A percentile compares a stretch with the other conserved stretches of the same genome.
Conservation (phyloP, 2,113 vertebrate species). For the Antechinus stuartii region DNA sequence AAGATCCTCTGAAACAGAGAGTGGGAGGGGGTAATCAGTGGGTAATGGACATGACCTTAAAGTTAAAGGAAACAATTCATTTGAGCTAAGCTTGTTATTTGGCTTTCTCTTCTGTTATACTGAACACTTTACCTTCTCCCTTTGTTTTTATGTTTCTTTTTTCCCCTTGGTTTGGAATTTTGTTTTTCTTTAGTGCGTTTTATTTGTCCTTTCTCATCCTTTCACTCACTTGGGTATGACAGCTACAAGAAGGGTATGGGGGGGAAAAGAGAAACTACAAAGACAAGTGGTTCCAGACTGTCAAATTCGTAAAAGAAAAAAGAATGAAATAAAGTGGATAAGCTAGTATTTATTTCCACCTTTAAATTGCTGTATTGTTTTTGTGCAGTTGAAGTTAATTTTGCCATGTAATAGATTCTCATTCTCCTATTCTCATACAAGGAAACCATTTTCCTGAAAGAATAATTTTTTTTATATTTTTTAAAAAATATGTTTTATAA, state of each 20-base stretch:
- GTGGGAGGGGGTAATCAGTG: background rate
- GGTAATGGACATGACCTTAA: background rate
- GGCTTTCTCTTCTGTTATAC: conserved; percentile 20
- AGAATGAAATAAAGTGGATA: background rate
- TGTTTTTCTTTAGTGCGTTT: conserved; percentile 22
- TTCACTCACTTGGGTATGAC: conserved; percentile 32
- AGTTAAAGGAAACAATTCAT: conserved; percentile 23
- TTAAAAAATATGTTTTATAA: background rate
- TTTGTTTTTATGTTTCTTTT: conserved; percentile 34
- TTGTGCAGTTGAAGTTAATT: conserved; percentile 9
- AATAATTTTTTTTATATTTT: background rate
- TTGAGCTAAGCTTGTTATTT: conserved; percentile 8
- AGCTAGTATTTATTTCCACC: background rate
- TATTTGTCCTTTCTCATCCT: conserved; percentile 7
- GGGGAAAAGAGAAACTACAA: background rate
- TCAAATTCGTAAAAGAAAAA: background rate
- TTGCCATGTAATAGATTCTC: background rate
- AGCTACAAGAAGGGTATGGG: background rate
- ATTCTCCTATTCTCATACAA: background rate
- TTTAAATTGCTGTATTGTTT: background rate
- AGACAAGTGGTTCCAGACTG: conserved; percentile 9
- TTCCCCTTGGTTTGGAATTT: background rate
- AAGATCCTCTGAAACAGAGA: background rate
- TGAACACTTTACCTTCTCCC: background rate
- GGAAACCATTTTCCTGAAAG: background rate